These are phyloP conservation scores for Acanthurus tractus DNA, from an alignment of 2,797 vertebrate species.

Conservation along the genomic window DNA sequence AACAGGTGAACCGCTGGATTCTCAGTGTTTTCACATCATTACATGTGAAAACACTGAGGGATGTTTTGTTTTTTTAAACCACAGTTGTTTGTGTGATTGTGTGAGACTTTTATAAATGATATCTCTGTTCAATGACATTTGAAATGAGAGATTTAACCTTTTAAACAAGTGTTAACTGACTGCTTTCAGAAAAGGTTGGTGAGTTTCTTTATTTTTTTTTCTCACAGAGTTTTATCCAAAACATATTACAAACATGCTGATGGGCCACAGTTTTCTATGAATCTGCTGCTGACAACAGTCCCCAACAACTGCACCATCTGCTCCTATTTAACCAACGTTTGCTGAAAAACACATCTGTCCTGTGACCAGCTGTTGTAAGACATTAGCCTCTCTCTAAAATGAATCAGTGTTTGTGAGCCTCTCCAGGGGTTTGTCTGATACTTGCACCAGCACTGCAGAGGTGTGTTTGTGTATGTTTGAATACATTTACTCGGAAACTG, in stretches of 20 bases:
- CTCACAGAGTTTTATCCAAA: neutral
- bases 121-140: neutral
- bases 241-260: neutral
- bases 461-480: neutral
- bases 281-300: neutral
- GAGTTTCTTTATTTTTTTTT: neutral
- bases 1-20: slow-evolving; percentile 34
- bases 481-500: neutral
- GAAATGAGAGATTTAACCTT: no score
- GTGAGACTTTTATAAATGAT: neutral
- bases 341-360: no score
- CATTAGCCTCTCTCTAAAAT: no score
- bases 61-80: slow-evolving; percentile 5
- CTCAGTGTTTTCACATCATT: neutral
- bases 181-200: neutral
- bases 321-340: neutral
- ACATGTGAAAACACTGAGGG: neutral
- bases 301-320: no score
- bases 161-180: neutral
- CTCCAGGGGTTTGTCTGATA: no score
- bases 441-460: no score
- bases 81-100: neutral
- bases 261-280: neutral
- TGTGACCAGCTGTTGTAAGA: no score
- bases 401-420: no score